Conservation (phyloP, 2,113 vertebrate species). For the Calidris pygmaea region DNA sequence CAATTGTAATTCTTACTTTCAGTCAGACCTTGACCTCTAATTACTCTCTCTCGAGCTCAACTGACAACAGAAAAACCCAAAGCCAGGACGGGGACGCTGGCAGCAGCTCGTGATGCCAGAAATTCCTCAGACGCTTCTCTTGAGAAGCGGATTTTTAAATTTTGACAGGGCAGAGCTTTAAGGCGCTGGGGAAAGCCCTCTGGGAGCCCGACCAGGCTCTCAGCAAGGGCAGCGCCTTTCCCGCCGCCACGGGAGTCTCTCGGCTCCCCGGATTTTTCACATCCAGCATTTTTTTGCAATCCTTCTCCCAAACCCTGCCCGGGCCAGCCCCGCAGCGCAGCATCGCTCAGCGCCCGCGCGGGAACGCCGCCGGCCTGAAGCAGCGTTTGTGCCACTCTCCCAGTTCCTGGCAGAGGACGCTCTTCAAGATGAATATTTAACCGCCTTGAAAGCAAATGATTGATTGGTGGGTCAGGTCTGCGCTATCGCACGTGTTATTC, state of each 20-base stretch:
- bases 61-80: not conserved
- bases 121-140: not conserved
- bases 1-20: not conserved
- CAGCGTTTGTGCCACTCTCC: not conserved
- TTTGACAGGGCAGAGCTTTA: not conserved
- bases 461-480: not conserved
- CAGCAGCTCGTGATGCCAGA: not conserved
- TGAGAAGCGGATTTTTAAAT: not conserved
- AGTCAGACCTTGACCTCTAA: not conserved
- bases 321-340: not conserved
- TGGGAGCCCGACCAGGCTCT: not conserved
- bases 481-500: fast-evolving
- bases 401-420: not conserved
- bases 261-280: not conserved
- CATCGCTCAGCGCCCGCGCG: not conserved
- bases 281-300: not conserved
- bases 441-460: not conserved
- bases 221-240: not conserved
- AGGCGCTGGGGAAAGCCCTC: not conserved
- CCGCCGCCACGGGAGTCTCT: no score
- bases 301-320: fast-evolving
- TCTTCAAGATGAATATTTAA: not conserved
- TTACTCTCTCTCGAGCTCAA: not conserved
- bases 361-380: not conserved
- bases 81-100: not conserved